phyloP scores from a whole-genome alignment of 2,888 invertebrate species.

The Cephalotes varians region DNA sequence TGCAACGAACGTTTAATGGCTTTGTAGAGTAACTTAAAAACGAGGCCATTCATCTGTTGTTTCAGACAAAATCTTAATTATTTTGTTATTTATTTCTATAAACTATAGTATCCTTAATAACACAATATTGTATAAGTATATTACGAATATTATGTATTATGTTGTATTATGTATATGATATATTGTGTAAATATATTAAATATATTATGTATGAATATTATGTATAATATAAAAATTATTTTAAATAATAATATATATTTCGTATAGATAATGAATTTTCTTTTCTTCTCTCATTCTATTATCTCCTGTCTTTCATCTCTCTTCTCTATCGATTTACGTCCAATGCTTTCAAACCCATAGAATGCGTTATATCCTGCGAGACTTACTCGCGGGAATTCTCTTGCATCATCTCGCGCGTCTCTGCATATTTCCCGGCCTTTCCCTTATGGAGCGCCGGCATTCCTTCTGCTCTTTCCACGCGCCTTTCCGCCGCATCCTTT shows the following conservation, averaged over 20 bases:
- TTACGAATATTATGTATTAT: no score
- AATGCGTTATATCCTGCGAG: conserved; percentile 17
- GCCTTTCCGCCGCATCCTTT: conserved; percentile 30
- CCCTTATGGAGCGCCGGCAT: neutral
- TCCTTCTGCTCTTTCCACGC: conserved; percentile 45
- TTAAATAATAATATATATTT: neutral
- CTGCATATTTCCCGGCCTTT: conserved; percentile 40
- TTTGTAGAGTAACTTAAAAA: neutral
- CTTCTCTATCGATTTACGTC: neutral
- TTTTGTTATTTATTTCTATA: neutral
- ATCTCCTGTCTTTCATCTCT: neutral
- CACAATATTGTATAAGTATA: neutral
- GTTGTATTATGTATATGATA: neutral
- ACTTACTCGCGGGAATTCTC: conserved; percentile 34
- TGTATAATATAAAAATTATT: neutral
- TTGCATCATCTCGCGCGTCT: conserved; percentile 24
- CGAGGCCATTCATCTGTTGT: neutral
- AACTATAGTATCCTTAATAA: neutral
- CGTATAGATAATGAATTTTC: neutral
- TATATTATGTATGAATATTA: neutral
- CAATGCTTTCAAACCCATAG: neutral
- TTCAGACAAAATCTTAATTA: neutral
- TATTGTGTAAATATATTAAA: neutral
- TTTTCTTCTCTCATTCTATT: neutral
- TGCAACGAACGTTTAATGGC: conserved; percentile 13